Conservation (phyloP, 2,113 vertebrate genomes). For the Noctilio leporinus region DNA sequence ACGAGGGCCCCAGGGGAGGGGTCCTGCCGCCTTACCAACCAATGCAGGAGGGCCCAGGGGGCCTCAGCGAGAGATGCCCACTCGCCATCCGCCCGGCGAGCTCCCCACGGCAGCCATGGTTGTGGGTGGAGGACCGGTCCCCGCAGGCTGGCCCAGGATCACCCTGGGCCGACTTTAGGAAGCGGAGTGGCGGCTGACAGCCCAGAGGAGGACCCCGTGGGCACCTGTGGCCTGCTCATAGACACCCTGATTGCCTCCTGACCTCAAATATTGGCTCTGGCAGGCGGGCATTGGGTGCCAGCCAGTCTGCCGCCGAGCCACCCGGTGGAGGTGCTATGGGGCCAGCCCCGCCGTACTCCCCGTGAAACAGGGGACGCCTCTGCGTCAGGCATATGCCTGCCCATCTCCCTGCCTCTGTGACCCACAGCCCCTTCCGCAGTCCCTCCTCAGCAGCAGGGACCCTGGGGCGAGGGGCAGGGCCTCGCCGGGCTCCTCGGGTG, state of each 20-base stretch:
- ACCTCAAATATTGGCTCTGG: constrained; percentile 36
- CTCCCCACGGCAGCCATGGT: neutral
- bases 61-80: accelerated
- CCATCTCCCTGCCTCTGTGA: neutral
- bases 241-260: neutral
- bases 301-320: neutral
- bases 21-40: accelerated
- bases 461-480: accelerated
- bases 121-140: accelerated
- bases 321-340: neutral
- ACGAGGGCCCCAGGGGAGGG: neutral
- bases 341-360: neutral
- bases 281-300: neutral
- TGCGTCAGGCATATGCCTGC: neutral
- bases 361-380: neutral
- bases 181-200: neutral
- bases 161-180: neutral
- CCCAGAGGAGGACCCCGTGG: neutral
- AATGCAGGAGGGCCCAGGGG: no score
- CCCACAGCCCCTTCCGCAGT: accelerated
- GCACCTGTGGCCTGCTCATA: neutral
- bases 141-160: neutral
- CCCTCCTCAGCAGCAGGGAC: neutral
- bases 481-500: neutral
- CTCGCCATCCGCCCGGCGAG: accelerated